Evolutionary conservation across 1,140 invertebrate genomes (phyloP).

Genomic region (Dinoponera quadriceps): DNA sequence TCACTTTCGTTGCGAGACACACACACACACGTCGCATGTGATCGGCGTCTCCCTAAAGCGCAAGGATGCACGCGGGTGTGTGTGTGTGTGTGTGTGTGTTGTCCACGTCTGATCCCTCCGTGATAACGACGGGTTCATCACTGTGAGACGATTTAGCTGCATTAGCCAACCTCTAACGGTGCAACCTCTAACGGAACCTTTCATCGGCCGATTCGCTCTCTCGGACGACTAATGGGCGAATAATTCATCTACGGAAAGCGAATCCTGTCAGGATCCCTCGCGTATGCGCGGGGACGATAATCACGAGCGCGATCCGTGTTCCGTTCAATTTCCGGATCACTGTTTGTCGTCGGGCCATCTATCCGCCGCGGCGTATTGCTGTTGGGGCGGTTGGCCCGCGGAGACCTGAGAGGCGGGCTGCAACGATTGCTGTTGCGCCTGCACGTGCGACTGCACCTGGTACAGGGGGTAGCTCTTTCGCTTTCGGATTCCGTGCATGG

Average conservation of each 20-base stretch:
- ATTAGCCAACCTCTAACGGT: not conserved
- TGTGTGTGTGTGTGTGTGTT: too few relatives aligned
- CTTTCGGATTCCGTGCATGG: conserved; percentile 89
- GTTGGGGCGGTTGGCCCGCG: conserved; percentile 71
- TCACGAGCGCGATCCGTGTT: not conserved
- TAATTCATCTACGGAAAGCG: not conserved
- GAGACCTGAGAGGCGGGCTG: conserved; percentile 64
- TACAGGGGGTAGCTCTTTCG: conserved; percentile 86
- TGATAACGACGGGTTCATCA: conserved; percentile 20
- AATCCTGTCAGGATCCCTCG: not conserved
- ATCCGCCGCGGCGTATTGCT: conserved; percentile 72
- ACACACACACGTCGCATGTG: conserved; percentile 14
- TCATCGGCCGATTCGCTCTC: conserved; percentile 23
- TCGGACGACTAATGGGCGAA: not conserved
- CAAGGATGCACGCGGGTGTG: not conserved
- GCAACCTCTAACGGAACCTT: not conserved
- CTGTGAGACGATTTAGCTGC: conserved; percentile 18
- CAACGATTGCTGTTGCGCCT: conserved; percentile 68
- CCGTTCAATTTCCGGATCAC: conserved; percentile 65
- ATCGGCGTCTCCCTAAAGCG: not conserved
- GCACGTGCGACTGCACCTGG: conserved; percentile 77
- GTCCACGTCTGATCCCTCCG: conserved; percentile 15
- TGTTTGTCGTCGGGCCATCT: conserved; percentile 79
- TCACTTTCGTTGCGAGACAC: conserved; percentile 40
- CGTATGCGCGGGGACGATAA: not conserved